phyloP scores from a whole-genome alignment of 2,888 invertebrate genomes.

The Eumerus sabulonum region DNA sequence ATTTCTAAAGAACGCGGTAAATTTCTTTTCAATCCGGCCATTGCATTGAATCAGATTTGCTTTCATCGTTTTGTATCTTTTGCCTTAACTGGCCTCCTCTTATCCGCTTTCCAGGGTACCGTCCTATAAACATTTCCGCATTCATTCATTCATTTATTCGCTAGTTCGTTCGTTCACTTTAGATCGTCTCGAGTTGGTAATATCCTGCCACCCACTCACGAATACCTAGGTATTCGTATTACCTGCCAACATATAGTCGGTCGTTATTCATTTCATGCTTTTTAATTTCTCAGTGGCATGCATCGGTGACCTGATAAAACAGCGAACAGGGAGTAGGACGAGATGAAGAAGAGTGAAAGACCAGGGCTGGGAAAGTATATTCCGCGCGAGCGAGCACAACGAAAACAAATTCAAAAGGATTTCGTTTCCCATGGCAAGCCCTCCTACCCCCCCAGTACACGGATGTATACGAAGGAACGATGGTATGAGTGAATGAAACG shows the following conservation, averaged over 20 bases:
- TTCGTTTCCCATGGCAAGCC: constrained; percentile 35
- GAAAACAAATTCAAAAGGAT: constrained; percentile 53
- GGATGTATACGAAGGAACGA: constrained; percentile 5
- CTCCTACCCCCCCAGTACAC: too few relatives aligned
- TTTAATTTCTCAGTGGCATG: constrained; percentile 65
- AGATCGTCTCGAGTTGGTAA: constrained; percentile 39
- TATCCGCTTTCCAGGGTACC: not conserved
- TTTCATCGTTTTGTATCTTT: constrained; percentile 14
- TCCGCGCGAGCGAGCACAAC: constrained; percentile 55
- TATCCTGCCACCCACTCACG: constrained; percentile 4
- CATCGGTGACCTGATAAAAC: constrained; percentile 58
- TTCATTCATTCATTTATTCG: constrained; percentile 4
- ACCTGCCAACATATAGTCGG: constrained; percentile 18
- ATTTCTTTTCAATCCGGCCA: constrained; percentile 62
- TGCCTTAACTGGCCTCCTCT: constrained; percentile 9
- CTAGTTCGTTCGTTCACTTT: too few relatives aligned
- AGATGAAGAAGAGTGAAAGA: too few relatives aligned
- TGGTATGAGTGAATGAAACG: not conserved
- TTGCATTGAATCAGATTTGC: constrained; percentile 57
- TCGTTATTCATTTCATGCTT: constrained; percentile 67
- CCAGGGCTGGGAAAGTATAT: constrained; percentile 30
- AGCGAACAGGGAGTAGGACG: too few relatives aligned
- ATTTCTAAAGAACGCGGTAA: constrained; percentile 52
- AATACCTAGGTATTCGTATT: too few relatives aligned
- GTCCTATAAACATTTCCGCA: constrained; percentile 11